Base-by-base conservation (phyloP, 35 echinoderm and acorn worm species). In the Chiridota heheva region DNA sequence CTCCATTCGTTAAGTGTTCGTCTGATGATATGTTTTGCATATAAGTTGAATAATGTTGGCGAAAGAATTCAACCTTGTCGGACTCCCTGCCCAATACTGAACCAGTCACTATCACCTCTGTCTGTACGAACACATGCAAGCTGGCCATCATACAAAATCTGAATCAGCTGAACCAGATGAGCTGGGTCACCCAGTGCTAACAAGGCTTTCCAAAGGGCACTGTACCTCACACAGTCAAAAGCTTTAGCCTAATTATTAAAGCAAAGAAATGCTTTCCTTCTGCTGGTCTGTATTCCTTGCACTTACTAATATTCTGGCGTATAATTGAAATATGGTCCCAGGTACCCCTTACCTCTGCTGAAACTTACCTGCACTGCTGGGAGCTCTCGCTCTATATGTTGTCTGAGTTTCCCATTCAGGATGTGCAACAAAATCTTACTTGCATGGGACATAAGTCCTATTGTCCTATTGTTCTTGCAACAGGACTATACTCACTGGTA, bases 211-310 rank as follows among this genome's bases (percentile, higher is more conserved):
- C 67, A 40, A 3, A 71, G 12, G 35, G n/a, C n/a, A n/a, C n/a
- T n/a, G n/a, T n/a, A n/a, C n/a, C n/a, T n/a, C n/a, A 84, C 81
- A 83, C 42, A 83, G 27, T 87, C 72, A 60, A 87, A 87, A 28
- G 84, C 84, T 56, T 87, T 87, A 13, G 58, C 36, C 16, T 87
- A 87, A 62, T 87, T 73, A 45, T 78, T 68, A 39, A 87, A 87
- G 31, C 84, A 87, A 40, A 87, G 44, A 67, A n/a, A 68, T 3
- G 40, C 44, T 36, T 24, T 43, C 28, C 17, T 73, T 64, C 24
- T 65, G 58, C n/a, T n/a, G n/a, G n/a, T n/a, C n/a, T n/a, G n/a
- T n/a, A n/a, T 77, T 75, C 73, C 43, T 32, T 77, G 59, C 57
- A 80, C 34, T 87, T 87, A 59, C 53, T 62, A 34, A 79, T 78